Evolutionary conservation across 2,888 invertebrate genomes (phyloP).

Genomic region (Scaptomyza polygonia): DNA sequence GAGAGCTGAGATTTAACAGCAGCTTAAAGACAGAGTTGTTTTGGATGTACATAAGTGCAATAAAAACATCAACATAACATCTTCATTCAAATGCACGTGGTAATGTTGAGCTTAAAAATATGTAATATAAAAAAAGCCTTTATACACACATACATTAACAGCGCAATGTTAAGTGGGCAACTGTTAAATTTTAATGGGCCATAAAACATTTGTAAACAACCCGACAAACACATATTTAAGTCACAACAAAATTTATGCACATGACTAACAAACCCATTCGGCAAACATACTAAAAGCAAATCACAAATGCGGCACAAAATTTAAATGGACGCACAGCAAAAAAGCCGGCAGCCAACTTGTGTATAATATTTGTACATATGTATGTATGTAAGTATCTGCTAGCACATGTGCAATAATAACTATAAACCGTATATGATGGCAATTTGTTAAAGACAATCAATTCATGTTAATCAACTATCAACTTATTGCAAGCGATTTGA

Average conservation of each 20-base stretch:
- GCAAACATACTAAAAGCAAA: constrained; percentile 43
- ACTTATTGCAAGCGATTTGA: background rate
- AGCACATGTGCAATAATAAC: constrained; percentile 11
- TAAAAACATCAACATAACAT: background rate
- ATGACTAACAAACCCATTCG: constrained; percentile 57
- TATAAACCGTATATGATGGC: background rate
- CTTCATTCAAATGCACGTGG: background rate
- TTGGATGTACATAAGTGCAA: background rate
- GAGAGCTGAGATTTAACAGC: constrained; percentile 3
- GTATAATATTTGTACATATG: background rate
- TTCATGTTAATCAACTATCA: background rate
- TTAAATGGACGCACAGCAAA: constrained; percentile 29
- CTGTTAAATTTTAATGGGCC: constrained; percentile 31
- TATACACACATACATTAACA: constrained; percentile 10
- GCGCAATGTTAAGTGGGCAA: constrained; percentile 11
- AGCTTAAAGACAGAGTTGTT: constrained; percentile 7
- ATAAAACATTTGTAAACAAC: constrained; percentile 44
- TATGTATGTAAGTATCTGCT: background rate
- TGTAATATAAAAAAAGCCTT: background rate
- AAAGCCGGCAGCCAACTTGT: constrained; percentile 11
- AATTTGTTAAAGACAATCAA: constrained; percentile 7
- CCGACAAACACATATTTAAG: constrained; percentile 39
- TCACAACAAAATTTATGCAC: constrained; percentile 57
- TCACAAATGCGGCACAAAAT: constrained; percentile 44
- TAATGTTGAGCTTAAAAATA: background rate